Percentiles rank a stretch among this genome's conserved stretches.
These are phyloP conservation scores for Syrrhaptes paradoxus DNA, from an alignment of 2,113 vertebrate species.

Conservation along the genomic window DNA sequence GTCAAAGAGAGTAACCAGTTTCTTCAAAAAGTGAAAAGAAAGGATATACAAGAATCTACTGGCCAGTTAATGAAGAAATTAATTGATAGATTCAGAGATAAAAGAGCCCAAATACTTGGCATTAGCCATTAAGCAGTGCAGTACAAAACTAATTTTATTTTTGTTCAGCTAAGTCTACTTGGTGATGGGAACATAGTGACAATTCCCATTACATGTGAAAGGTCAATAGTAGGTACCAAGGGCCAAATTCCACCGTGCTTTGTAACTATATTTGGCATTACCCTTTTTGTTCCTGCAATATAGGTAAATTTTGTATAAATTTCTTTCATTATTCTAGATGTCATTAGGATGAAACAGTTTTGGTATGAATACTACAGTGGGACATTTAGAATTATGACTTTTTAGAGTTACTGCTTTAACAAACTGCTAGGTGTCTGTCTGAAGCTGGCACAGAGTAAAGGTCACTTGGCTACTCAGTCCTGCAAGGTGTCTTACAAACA, in stretches of 20 bases:
- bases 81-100: background rate
- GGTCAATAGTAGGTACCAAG: background rate
- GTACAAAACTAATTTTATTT: background rate
- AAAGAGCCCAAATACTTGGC: background rate
- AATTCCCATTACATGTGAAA: background rate
- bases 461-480: background rate
- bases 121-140: background rate
- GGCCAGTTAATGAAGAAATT: background rate
- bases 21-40: background rate
- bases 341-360: background rate
- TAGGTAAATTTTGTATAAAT: accelerated
- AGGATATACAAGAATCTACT: background rate
- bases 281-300: background rate
- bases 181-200: background rate
- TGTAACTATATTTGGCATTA: background rate
- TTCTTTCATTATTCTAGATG: background rate
- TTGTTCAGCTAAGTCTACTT: background rate
- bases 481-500: background rate
- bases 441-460: background rate
- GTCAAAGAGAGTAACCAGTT: background rate
- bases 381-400: background rate
- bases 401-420: background rate
- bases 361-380: background rate
- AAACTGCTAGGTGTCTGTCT: background rate
- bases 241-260: background rate